phyloP scores from a whole-genome alignment of 1,140 invertebrate species.

The Apis laboriosa region DNA sequence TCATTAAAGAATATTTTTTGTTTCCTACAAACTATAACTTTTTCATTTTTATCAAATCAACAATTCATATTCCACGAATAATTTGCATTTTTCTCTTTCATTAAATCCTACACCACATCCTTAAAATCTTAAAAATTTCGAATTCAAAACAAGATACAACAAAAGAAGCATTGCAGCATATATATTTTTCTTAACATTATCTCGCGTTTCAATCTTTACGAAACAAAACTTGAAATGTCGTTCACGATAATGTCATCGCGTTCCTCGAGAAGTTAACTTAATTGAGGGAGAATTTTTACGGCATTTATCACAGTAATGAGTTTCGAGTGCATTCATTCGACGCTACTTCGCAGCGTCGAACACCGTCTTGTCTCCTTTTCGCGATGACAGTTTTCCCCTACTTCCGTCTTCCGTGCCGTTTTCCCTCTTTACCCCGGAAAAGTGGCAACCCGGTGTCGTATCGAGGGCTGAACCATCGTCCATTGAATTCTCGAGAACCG shows the following conservation, averaged over 20 bases:
- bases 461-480: constrained; percentile 51
- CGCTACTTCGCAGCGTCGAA: no score
- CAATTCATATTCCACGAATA: no score
- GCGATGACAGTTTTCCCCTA: constrained; percentile 36
- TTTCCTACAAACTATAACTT: no score
- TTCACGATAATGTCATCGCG: not conserved
- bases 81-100: no score
- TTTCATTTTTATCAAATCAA: no score
- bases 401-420: not conserved
- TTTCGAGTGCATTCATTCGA: constrained; percentile 37
- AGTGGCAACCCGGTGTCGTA: not conserved
- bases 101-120: no score
- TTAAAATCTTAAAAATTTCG: no score
- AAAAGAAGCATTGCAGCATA: no score
- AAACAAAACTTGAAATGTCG: not conserved
- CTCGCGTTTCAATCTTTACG: not conserved
- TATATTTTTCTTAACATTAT: not conserved
- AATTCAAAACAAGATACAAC: no score
- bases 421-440: not conserved
- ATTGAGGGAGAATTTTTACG: constrained; percentile 17
- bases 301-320: constrained; percentile 46
- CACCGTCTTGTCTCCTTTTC: constrained; percentile 27
- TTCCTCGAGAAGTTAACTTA: not conserved
- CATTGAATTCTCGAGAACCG: constrained; percentile 64
- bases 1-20: no score